Base-by-base conservation (phyloP, 1,140 invertebrate species). In the Adoxophyes honmai region DNA sequence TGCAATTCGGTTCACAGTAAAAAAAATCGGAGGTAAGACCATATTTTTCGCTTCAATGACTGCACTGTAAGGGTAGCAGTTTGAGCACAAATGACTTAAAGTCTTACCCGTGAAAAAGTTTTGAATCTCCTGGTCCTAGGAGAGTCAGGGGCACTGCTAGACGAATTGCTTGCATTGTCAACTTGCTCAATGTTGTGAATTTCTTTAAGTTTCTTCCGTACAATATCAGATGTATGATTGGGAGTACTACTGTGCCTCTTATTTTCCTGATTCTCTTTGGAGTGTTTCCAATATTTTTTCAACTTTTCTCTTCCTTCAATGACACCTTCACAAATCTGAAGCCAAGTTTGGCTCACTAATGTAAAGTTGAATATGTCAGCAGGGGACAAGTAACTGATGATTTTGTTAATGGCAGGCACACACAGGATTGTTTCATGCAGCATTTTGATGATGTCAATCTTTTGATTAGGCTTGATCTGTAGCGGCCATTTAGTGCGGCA, bases 101-200 rank as follows among this genome's bases (percentile, higher is more conserved):
- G 15, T 51, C 56, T 67, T 74, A 90, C 89, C 82, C 89, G 89
- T 18, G 79, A 68, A 75, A 86, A 90, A 65, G 75, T 81, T 56
- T 80, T 83, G 62, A 90, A 90, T 56, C 75, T 76, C 5, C 75
- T 80, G 38, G 86, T 88, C 38, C 80, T 77, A 16, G 90, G 90
- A 59, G 89, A 89, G 8, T 77, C 72, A 21, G 88, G 84, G 55
- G 90, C 90, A 58, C 89, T 90, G 8, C 34, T 59, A 11, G 63
- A 64, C 28, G 61, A 39, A 10, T 57, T 70, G 34, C 34, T 64
- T 18, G 61, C 44, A 16, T 53, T 57, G 11, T 72, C 38, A 21
- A 65, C 61, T 62, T 66, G 65, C 34, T 68, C 55, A 13, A 75
- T 57, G 73, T 88, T 89, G 52, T 87, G 75, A 36, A 86, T 78